A percentile compares a stretch with the other conserved stretches of the same genome.
Conservation (phyloP, 2,888 invertebrate species). For the Temnothorax ravouxi region DNA sequence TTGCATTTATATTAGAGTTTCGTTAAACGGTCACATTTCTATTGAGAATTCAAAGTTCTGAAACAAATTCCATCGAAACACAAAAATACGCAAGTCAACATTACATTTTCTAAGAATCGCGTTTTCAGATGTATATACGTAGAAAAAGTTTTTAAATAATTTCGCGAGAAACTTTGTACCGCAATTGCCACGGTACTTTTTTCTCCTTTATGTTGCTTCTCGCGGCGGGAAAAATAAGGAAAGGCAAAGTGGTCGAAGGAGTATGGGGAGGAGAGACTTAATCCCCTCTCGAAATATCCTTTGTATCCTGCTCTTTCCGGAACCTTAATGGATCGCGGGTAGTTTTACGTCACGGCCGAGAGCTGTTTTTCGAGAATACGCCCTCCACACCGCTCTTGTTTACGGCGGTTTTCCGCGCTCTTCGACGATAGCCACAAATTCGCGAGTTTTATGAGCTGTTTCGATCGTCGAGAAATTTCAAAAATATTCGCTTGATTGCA, state of each 20-base stretch:
- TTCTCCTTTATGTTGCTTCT: conserved; percentile 8
- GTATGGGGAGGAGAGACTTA: conserved; percentile 61
- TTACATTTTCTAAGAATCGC: not conserved
- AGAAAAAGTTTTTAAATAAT: conserved; percentile 50
- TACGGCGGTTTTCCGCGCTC: conserved; percentile 40
- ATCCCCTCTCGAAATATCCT: conserved; percentile 68
- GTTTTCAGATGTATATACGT: not conserved
- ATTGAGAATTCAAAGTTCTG: not conserved
- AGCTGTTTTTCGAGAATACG: conserved; percentile 70
- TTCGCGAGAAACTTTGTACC: not conserved
- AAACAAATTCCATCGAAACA: not conserved
- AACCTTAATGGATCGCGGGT: conserved; percentile 76
- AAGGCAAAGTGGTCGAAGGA: conserved; percentile 15
- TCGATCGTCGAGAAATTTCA: conserved; percentile 22
- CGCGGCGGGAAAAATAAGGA: conserved; percentile 16
- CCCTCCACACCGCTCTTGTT: conserved; percentile 52
- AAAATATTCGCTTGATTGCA: not conserved
- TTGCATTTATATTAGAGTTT: conserved; percentile 5
- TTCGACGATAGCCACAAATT: conserved; percentile 72
- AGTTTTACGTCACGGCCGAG: conserved; percentile 71
- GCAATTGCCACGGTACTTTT: conserved; percentile 35
- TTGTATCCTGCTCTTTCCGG: conserved; percentile 65
- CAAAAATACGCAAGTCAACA: not conserved
- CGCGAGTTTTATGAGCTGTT: conserved; percentile 74
- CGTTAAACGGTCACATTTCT: not conserved